Base-by-base conservation (phyloP, 2,888 invertebrate species). In the Pammene aurita region DNA sequence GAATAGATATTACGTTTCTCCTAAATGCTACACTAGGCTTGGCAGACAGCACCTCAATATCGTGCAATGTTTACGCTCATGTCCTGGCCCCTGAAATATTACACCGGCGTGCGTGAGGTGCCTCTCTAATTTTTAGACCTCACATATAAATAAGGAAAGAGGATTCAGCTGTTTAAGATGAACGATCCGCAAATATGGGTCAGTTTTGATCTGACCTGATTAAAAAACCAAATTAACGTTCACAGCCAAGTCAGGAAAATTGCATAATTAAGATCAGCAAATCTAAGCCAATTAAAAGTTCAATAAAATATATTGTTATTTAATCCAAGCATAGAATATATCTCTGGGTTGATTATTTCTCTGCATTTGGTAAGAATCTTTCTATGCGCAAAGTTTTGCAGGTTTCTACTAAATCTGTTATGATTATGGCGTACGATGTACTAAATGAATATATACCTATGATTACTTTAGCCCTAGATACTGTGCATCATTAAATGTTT, bases 61-160 rank as follows among this genome's bases (percentile, higher is more conserved):
- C 78, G 73, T 75, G 76, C 78, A 75, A 80, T 85, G 83, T 86
- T 82, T 83, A 83, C 79, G 78, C 77, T 76, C 76, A 71, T 57
- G 67, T 61, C 66, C 66, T 66, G 62, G 68, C 72, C 72, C 72
- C 74, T 83, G 78, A 87, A 83, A 86, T 85, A 85, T 84, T 80
- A 79, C 76, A 72, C 72, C 74, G 75, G 74, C 69, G 67, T 71
- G 74, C 83, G 84, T 82, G 84, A 74, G 62, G 65, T 56, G 78
- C 48, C 69, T 78, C 72, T 73, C 73, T 74, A 78, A 78, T 78
- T 79, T 73, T 74, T 67, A 68, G 62, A 71, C 70, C 72, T 64
- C 67, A 72, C 68, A 73, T 72, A 73, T 64, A 64, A 64, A 60
- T 64, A 69, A 69, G 54, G 52, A 38, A 57, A 35, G 42, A 42